phyloP scores from a whole-genome alignment of 2,113 vertebrate genomes.

The Lasiurus cinereus region DNA sequence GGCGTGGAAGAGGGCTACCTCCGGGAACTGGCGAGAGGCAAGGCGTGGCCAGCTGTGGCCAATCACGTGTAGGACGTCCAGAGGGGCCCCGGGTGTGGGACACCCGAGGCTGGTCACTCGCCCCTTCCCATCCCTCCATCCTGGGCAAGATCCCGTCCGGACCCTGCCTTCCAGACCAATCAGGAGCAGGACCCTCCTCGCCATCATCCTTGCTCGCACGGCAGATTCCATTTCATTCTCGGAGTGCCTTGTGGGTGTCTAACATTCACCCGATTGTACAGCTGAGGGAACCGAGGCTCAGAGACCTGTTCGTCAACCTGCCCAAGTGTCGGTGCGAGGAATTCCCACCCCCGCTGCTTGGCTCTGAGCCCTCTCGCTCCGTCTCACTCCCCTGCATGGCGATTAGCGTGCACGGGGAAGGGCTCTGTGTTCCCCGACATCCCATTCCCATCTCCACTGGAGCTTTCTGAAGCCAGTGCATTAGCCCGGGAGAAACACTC shows the following conservation, averaged over 20 bases:
- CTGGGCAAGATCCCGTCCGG: background rate
- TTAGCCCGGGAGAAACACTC: background rate
- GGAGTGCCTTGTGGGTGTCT: no score
- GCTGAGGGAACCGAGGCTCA: no score
- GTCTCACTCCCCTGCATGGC: accelerated
- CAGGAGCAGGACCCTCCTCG: accelerated
- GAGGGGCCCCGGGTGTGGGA: no score
- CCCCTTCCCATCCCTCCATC: no score
- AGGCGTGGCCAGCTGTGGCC: no score
- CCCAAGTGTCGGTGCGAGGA: accelerated
- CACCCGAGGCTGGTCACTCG: no score
- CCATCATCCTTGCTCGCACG: no score
- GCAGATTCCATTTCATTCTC: background rate
- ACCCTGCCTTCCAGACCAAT: background rate
- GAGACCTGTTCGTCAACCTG: background rate
- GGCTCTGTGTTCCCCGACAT: accelerated
- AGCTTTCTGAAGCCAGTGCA: background rate
- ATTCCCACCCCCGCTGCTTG: background rate
- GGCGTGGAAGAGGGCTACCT: no score
- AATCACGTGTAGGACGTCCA: no score
- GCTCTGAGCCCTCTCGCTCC: background rate
- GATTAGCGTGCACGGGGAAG: no score
- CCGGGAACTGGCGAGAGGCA: no score
- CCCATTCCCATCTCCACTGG: background rate
- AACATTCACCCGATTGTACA: background rate